Evolutionary conservation across 2,888 invertebrate genomes (phyloP).

Genomic region (Actias luna): DNA sequence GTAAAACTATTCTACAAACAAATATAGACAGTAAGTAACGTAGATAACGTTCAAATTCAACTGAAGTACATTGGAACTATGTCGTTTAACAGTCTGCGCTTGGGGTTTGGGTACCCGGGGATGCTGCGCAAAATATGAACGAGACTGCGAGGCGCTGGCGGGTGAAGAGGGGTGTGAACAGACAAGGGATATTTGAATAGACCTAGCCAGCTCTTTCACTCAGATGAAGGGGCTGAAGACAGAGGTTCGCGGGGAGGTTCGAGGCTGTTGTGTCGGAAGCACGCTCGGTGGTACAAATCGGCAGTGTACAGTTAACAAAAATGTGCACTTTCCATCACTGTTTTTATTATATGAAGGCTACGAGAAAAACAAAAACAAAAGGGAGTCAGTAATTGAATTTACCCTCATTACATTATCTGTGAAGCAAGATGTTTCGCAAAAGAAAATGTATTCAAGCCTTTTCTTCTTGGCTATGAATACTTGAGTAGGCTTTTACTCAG

Average conservation of each 20-base stretch:
- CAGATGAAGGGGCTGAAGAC: conserved; percentile 39
- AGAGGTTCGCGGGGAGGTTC: conserved; percentile 39
- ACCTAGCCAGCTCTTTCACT: conserved; percentile 70
- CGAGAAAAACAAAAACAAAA: conserved; percentile 61
- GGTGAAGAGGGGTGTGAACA: conserved; percentile 75
- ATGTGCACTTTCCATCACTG: conserved; percentile 72
- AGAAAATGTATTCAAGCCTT: conserved; percentile 42
- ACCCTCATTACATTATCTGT: conserved; percentile 72
- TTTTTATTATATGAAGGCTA: conserved; percentile 59
- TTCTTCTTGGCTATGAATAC: conserved; percentile 33
- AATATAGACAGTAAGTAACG: conserved; percentile 32
- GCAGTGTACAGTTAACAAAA: conserved; percentile 70
- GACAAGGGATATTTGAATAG: conserved; percentile 79
- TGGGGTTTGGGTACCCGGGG: conserved; percentile 79
- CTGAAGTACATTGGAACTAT: conserved; percentile 33
- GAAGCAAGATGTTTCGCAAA: conserved; percentile 55
- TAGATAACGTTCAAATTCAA: conserved; percentile 37
- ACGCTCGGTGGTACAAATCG: conserved; percentile 69
- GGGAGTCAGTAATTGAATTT: conserved; percentile 73
- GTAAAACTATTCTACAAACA: conserved; percentile 9
- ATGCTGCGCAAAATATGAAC: conserved; percentile 83
- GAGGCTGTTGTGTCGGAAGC: conserved; percentile 78
- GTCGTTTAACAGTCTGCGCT: conserved; percentile 72
- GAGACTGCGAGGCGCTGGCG: conserved; percentile 81
- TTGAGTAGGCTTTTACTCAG: conserved; percentile 22